Percentiles rank a stretch among this genome's conserved stretches.
phyloP scores from a whole-genome alignment of 2,113 vertebrate species.

The Dipodomys merriami region DNA sequence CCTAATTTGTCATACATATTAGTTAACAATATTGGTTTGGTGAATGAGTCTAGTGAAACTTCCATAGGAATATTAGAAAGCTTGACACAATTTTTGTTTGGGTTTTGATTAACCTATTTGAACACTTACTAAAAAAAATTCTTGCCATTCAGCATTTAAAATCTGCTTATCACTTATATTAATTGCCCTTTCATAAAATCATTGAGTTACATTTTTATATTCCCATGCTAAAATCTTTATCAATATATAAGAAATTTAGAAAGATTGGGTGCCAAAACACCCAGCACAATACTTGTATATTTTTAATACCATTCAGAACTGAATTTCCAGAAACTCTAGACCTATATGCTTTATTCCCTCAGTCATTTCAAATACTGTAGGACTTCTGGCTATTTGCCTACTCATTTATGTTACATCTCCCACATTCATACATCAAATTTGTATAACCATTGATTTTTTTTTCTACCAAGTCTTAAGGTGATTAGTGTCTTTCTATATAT shows the following conservation, averaged over 20 bases:
- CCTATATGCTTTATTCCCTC: slow-evolving; percentile 76
- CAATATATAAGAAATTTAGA: slow-evolving; percentile 78
- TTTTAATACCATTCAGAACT: slow-evolving; percentile 76
- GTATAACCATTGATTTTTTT: slow-evolving; percentile 74
- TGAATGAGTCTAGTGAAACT: slow-evolving; percentile 85
- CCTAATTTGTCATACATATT: slow-evolving; percentile 71
- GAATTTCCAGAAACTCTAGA: slow-evolving; percentile 81
- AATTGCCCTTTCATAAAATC: slow-evolving; percentile 82
- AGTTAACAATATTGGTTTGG: slow-evolving; percentile 77
- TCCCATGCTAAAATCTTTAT: slow-evolving; percentile 78
- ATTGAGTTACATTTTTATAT: slow-evolving; percentile 80
- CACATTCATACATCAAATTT: slow-evolving; percentile 83
- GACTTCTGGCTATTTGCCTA: slow-evolving; percentile 82
- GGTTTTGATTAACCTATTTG: slow-evolving; percentile 79
- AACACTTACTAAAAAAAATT: slow-evolving; percentile 74
- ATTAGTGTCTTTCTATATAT: slow-evolving; percentile 70
- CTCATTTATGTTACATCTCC: slow-evolving; percentile 85
- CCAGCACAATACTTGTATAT: slow-evolving; percentile 79
- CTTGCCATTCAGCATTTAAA: slow-evolving; percentile 83
- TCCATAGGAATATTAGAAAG: slow-evolving; percentile 80
- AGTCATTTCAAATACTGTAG: slow-evolving; percentile 82
- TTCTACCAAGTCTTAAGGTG: slow-evolving; percentile 75
- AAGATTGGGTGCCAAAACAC: slow-evolving; percentile 88
- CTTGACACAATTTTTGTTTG: slow-evolving; percentile 83
- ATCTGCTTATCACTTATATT: slow-evolving; percentile 76